A percentile compares a stretch with the other conserved stretches of the same genome.
phyloP scores from a whole-genome alignment of 2,797 vertebrate genomes.

The Ctenopoma kingsleyae region DNA sequence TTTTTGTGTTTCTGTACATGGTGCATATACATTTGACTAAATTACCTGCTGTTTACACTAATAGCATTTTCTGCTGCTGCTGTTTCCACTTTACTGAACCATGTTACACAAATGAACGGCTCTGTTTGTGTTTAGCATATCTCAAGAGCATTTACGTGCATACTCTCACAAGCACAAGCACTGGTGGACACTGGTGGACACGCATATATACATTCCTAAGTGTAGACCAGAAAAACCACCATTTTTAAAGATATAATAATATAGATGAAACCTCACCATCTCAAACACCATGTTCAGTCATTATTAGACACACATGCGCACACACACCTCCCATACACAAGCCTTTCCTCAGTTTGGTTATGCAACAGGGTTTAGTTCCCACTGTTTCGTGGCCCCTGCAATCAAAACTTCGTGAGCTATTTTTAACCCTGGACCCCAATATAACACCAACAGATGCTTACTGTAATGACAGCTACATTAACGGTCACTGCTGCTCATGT shows the following conservation, averaged over 20 bases:
- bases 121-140: conserved; percentile 75
- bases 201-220: background rate
- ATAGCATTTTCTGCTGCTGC: conserved; percentile 13
- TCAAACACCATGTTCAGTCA: too few relatives aligned
- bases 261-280: too few relatives aligned
- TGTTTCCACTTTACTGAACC: conserved; percentile 39
- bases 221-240: too few relatives aligned
- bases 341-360: conserved; percentile 58
- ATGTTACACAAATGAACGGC: conserved; percentile 56
- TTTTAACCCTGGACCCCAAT: conserved; percentile 72
- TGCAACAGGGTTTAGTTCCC: conserved; percentile 76
- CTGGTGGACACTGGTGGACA: conserved; percentile 15
- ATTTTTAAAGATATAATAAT: too few relatives aligned
- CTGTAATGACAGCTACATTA: conserved; percentile 51
- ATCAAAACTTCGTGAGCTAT: conserved; percentile 73
- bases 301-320: background rate
- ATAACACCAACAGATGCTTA: conserved; percentile 68
- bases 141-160: conserved; percentile 69
- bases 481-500: conserved; percentile 29
- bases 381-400: conserved; percentile 61
- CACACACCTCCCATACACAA: conserved; percentile 31
- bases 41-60: background rate
- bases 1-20: too few relatives aligned
- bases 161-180: conserved; percentile 29
- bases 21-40: background rate